Conservation (phyloP, 2,888 invertebrate genomes). For the Cryptophagus acutangulus region DNA sequence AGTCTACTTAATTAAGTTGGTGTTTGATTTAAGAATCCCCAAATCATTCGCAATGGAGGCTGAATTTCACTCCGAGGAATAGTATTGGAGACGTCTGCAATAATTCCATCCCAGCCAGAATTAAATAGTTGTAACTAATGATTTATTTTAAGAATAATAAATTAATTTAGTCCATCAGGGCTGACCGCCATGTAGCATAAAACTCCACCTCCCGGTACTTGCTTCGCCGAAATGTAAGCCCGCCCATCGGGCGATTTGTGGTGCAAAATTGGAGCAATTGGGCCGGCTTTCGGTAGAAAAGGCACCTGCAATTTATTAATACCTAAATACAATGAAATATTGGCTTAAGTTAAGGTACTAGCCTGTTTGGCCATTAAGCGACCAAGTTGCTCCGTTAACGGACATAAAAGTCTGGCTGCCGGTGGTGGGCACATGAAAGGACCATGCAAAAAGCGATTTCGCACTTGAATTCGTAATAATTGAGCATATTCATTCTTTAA, state of each 20-base stretch:
- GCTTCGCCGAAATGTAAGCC: constrained; percentile 51
- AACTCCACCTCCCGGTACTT: constrained; percentile 52
- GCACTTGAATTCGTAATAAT: constrained; percentile 50
- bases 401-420: constrained; percentile 36
- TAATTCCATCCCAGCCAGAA: too few species aligned
- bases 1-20: neutral
- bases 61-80: neutral
- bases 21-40: neutral
- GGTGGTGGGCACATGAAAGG: constrained; percentile 51
- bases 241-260: constrained; percentile 53
- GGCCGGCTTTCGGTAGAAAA: constrained; percentile 51
- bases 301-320: constrained; percentile 38
- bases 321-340: constrained; percentile 2
- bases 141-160: too few species aligned
- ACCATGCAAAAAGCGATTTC: constrained; percentile 48
- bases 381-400: constrained; percentile 50
- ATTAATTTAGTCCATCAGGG: constrained; percentile 42
- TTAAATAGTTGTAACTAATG: too few species aligned
- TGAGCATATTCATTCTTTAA: constrained; percentile 53
- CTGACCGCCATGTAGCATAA: constrained; percentile 56
- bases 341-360: constrained; percentile 7
- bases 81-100: neutral
- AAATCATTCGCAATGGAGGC: neutral
- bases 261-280: constrained; percentile 50
- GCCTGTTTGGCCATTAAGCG: constrained; percentile 43